phyloP scores from a whole-genome alignment of 2,797 vertebrate genomes.

The Platalea minor region DNA sequence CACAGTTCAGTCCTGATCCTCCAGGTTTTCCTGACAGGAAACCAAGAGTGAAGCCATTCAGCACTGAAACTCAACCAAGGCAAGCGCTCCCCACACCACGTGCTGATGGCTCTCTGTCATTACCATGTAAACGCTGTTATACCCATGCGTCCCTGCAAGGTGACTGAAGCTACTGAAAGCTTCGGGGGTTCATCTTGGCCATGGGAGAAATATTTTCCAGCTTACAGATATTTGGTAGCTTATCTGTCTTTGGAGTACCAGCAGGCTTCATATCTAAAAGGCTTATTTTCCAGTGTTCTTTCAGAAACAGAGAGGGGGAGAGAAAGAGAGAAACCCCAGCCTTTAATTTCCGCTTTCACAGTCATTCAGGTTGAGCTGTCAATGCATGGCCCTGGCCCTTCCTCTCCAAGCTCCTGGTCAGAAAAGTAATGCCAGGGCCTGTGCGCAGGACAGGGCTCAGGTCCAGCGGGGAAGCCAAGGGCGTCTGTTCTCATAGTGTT shows the following conservation, averaged over 20 bases:
- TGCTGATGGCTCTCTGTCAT: neutral
- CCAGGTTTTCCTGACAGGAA: neutral
- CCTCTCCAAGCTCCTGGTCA: neutral
- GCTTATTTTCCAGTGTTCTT: slow-evolving; percentile 63
- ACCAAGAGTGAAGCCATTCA: neutral
- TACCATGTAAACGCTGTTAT: neutral
- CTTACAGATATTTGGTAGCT: slow-evolving; percentile 42
- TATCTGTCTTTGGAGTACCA: slow-evolving; percentile 31
- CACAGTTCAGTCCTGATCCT: neutral
- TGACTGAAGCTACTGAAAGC: neutral
- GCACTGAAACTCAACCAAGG: neutral
- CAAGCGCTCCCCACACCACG: neutral
- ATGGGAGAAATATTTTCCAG: slow-evolving; percentile 7
- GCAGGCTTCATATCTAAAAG: slow-evolving; percentile 4
- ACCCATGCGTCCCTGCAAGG: neutral
- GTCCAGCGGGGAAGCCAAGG: neutral
- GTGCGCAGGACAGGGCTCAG: neutral
- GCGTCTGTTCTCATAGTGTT: slow-evolving; percentile 72
- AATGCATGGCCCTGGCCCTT: neutral
- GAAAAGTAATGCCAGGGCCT: slow-evolving; percentile 2
- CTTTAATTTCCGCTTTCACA: slow-evolving; percentile 8
- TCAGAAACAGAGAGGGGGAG: neutral
- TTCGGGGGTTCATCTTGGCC: neutral
- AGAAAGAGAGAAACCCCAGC: slow-evolving; percentile 1
- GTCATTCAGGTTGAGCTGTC: neutral